Evolutionary conservation across 2,113 vertebrate genomes (phyloP), one percentile per base, ranked within the genome.

Genomic region (Syngnathus floridae): DNA sequence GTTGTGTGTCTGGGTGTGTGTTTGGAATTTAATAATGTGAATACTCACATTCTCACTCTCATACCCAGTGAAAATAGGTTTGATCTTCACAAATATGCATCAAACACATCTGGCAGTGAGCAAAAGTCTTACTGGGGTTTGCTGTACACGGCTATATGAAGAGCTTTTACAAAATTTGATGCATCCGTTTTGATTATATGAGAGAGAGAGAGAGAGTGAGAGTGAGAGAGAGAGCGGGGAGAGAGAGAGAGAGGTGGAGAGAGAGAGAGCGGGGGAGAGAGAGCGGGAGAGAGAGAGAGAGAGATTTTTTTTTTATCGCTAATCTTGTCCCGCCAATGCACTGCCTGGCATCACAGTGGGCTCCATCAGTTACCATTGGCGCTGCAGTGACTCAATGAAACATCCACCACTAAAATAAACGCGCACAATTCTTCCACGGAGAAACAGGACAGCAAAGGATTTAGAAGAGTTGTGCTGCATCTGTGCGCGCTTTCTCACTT

Each of bases 221-320:
- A 22, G 51, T 1, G 21, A 9, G 48, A 21, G 48, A 21, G 16
- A 21, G 17, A 51, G 14, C 1, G 48, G 21, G 48, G 26, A 26
- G 26, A 26, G 26, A 26, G 26, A 26, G 26, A 26, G 26, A 26
- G 26, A 26, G 26, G 2, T 5, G 1, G 38, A 40, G 38, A 40
- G 7, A 40, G 5, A 40, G 38, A 68, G 75, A 66, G 69, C 62
- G 74, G 52, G 71, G 54, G 70, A 76, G 81, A 73, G 77, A 65
- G 78, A 67, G 72, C 66, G 86, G 66, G 75, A 78, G 77, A 76
- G 80, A 65, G 76, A 64, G 69, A 68, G 77, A n/a, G 52, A 74
- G 74, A 78, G 84, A 75, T 76, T 1, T 84, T 90, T 87, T 89
- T 88, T 91, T 84, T 78, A 78, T 76, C 88, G 78, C 88, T 91